Evolutionary conservation across 2,113 vertebrate genomes (phyloP).

Genomic region (Laticauda laticaudata): DNA sequence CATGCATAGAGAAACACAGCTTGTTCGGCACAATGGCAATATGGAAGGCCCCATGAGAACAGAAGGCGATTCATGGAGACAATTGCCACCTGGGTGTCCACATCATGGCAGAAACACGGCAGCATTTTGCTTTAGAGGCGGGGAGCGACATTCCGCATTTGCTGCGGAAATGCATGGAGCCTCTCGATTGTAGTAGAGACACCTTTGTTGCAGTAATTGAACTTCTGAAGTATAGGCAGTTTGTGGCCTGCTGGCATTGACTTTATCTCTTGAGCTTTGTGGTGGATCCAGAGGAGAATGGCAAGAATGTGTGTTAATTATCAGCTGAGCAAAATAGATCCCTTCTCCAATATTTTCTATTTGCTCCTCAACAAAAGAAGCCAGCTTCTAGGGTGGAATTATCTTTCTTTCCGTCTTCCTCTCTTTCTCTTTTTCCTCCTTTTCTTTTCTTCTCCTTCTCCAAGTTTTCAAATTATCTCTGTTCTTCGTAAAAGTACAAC

Average conservation of each 20-base stretch:
- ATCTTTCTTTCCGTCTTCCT: not conserved
- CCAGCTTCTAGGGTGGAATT: not conserved
- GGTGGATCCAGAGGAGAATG: accelerated
- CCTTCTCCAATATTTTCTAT: not conserved
- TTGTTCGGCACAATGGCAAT: not conserved
- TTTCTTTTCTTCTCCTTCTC: not conserved
- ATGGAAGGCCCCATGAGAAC: too few relatives aligned
- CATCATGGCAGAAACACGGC: not conserved
- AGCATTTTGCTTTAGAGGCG: not conserved
- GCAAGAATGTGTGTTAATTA: accelerated
- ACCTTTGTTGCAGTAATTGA: conserved; percentile 13
- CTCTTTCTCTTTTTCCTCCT: not conserved
- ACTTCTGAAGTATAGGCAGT: accelerated
- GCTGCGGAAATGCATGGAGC: not conserved
- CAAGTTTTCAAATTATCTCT: not conserved
- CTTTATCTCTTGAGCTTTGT: not conserved
- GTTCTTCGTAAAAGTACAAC: conserved; percentile 31
- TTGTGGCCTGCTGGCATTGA: not conserved
- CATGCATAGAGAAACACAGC: not conserved
- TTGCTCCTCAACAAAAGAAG: not conserved
- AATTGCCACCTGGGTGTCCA: not conserved
- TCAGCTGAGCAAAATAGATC: not conserved
- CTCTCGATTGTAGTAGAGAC: accelerated
- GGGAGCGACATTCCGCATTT: not conserved
- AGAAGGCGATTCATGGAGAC: not conserved